phyloP scores from a whole-genome alignment of 2,113 vertebrate genomes.

The Synchiropus splendidus region DNA sequence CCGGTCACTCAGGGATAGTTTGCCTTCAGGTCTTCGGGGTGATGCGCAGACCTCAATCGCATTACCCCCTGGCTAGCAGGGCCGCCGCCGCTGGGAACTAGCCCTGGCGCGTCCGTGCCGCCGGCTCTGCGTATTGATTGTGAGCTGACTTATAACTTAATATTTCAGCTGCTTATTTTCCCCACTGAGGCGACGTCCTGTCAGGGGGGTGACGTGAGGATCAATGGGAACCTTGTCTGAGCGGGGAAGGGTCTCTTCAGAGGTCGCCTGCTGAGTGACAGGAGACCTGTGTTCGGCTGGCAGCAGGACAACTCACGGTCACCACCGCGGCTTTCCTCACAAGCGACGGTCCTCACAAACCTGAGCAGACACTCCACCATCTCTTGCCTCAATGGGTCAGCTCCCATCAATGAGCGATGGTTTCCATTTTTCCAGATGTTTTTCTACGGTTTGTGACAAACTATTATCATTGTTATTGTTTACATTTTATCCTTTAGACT shows the following conservation, averaged over 20 bases:
- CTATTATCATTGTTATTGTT: too few species aligned
- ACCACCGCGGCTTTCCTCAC: conserved; percentile 28
- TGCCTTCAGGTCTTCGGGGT: conserved; percentile 49
- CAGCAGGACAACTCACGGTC: conserved; percentile 55
- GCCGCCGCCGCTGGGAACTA: conserved; percentile 33
- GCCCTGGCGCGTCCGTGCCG: conserved; percentile 31
- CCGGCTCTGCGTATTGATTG: conserved; percentile 64
- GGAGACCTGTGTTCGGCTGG: conserved; percentile 57
- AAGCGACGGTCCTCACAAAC: too few species aligned
- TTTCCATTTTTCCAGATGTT: too few species aligned
- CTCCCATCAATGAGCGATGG: too few species aligned
- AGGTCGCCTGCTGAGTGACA: conserved; percentile 66
- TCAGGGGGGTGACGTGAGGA: conserved; percentile 60
- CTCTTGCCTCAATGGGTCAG: too few species aligned
- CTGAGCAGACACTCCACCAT: too few species aligned
- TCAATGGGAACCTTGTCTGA: conserved; percentile 72
- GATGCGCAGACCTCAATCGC: conserved; percentile 57
- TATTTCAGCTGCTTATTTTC: conserved; percentile 70
- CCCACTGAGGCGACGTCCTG: conserved; percentile 55
- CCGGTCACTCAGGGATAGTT: conserved; percentile 18
- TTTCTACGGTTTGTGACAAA: too few species aligned
- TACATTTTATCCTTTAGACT: too few species aligned
- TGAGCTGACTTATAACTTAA: conserved; percentile 66
- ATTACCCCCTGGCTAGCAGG: conserved; percentile 52
- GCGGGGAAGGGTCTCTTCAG: conserved; percentile 56